A percentile compares a stretch with the other conserved stretches of the same genome.
phyloP scores from a whole-genome alignment of 2,113 vertebrate species.

The Cyphomyrus discorhynchus region DNA sequence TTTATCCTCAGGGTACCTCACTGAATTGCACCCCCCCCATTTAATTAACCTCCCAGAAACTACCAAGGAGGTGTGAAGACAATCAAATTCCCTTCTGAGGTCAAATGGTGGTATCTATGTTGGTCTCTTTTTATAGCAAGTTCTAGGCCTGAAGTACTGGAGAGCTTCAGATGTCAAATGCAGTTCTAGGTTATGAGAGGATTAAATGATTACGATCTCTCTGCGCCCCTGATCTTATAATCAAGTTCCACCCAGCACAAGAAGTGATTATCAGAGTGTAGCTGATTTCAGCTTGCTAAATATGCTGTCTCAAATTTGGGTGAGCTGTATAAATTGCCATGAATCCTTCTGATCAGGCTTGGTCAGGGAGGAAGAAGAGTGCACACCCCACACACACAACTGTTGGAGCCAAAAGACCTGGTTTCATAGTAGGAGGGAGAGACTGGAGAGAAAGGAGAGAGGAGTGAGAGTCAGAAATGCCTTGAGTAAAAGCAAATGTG shows the following conservation, averaged over 20 bases:
- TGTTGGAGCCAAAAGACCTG: background rate
- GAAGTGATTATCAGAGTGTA: constrained; percentile 63
- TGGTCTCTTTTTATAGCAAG: background rate
- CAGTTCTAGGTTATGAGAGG: constrained; percentile 65
- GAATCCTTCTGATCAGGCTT: background rate
- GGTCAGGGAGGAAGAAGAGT: background rate
- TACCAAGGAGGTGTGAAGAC: background rate
- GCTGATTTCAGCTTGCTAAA: constrained; percentile 49
- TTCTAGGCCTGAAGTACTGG: constrained; percentile 8
- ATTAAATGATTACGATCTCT: constrained; percentile 71
- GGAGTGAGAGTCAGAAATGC: background rate
- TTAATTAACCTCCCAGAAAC: background rate
- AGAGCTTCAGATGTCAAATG: constrained; percentile 44
- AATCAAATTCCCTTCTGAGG: background rate
- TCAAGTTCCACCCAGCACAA: constrained; percentile 67
- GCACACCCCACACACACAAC: background rate
- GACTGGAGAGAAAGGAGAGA: background rate
- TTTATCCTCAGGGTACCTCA: background rate
- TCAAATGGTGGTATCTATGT: background rate
- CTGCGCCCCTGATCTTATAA: constrained; percentile 66
- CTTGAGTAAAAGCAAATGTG: background rate
- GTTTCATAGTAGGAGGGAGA: background rate
- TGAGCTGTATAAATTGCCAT: background rate
- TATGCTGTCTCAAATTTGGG: constrained; percentile 19
- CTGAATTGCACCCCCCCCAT: background rate